phyloP scores from a whole-genome alignment of 2,113 vertebrate species.

The Condylura cristata region DNA sequence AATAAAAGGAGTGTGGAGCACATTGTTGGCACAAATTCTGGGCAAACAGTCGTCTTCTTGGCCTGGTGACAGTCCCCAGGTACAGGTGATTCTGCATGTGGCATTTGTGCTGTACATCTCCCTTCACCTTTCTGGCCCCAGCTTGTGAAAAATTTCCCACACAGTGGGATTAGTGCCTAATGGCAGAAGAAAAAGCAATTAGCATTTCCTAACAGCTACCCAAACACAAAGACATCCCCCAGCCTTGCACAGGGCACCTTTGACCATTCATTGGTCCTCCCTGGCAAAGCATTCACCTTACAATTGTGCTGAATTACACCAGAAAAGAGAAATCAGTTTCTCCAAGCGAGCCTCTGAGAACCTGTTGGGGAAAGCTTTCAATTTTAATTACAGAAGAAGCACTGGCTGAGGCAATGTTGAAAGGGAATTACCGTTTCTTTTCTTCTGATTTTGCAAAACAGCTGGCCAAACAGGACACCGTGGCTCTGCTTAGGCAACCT shows the following conservation, averaged over 20 bases:
- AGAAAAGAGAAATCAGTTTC: conserved; percentile 49
- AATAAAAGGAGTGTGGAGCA: not conserved
- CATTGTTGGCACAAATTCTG: not conserved
- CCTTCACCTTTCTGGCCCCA: conserved; percentile 52
- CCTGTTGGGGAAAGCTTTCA: conserved; percentile 65
- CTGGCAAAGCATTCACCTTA: conserved; percentile 32
- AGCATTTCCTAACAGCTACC: conserved; percentile 69
- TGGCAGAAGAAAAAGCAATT: conserved; percentile 72
- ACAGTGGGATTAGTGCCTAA: conserved; percentile 43
- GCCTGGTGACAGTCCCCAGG: not conserved
- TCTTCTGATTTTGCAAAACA: conserved; percentile 69
- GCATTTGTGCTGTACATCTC: not conserved
- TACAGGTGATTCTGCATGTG: conserved; percentile 17
- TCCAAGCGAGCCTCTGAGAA: conserved; percentile 63
- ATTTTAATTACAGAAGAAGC: conserved; percentile 72
- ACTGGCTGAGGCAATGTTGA: conserved; percentile 56
- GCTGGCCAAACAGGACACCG: conserved; percentile 52
- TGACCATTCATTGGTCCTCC: not conserved
- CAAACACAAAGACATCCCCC: conserved; percentile 63
- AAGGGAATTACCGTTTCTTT: conserved; percentile 40
- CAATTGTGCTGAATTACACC: conserved; percentile 71
- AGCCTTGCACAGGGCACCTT: conserved; percentile 36
- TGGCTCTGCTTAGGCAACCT: conserved; percentile 61
- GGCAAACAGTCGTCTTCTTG: not conserved
- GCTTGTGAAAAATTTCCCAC: conserved; percentile 30